A percentile compares a stretch with the other conserved stretches of the same genome.
Evolutionary conservation across 30 jellyfish, hydroid and myxozoan species (phyloP).

Genomic region (Thelohanellus kitauei): DNA sequence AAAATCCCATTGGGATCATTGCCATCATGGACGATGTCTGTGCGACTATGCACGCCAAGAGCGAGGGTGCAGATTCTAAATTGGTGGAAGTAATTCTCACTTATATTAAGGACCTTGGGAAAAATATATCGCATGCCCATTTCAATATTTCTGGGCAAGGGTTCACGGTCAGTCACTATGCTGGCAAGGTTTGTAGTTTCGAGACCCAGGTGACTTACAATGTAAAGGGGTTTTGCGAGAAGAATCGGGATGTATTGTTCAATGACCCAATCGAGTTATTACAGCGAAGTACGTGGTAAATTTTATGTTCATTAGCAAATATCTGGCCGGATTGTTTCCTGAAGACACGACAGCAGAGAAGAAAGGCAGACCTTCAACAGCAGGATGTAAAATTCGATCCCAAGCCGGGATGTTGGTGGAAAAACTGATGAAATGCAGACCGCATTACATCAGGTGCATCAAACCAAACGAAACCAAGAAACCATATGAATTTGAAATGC

Average conservation of each 20-base stretch:
- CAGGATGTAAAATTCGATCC: slow-evolving; percentile 49
- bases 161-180: slow-evolving; percentile 50
- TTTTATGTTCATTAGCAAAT: slow-evolving; percentile 13
- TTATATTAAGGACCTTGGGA: too few relatives aligned
- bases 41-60: slow-evolving; percentile 97
- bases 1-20: slow-evolving; percentile 86
- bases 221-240: slow-evolving; percentile 72
- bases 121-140: slow-evolving; percentile 63
- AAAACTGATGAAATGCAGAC: slow-evolving; percentile 60
- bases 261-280: slow-evolving; percentile 36
- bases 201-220: slow-evolving; percentile 52
- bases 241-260: slow-evolving; percentile 75
- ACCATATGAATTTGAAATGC: slow-evolving; percentile 50
- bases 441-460: slow-evolving; percentile 81
- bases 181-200: slow-evolving; percentile 35
- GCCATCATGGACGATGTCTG: slow-evolving; percentile 85
- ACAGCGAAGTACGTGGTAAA: slow-evolving; percentile 59
- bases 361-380: slow-evolving; percentile 72
- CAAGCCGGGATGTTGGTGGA: slow-evolving; percentile 62
- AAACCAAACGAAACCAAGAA: slow-evolving; percentile 90
- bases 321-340: slow-evolving; percentile 29
- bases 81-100: slow-evolving; percentile 20
- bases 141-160: slow-evolving; percentile 69
- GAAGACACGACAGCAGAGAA: slow-evolving; percentile 38
- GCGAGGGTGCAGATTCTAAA: slow-evolving; percentile 89